Evolutionary conservation across 2,797 vertebrate species (phyloP).

Genomic region (Garrulus glandarius): DNA sequence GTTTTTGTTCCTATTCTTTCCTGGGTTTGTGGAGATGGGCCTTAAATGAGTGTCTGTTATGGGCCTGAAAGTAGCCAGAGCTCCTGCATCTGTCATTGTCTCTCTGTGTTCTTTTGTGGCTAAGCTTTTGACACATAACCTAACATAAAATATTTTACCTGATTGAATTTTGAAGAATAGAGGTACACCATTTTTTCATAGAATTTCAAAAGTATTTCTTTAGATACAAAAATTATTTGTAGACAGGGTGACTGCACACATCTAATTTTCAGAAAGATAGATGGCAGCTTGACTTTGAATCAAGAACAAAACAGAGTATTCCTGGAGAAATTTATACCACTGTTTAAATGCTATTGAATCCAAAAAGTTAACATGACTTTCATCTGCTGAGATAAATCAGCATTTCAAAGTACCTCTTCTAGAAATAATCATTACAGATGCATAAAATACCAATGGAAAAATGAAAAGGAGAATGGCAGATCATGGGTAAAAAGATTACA

Average conservation of each 20-base stretch:
- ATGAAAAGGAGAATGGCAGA: not conserved
- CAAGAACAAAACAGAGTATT: not conserved
- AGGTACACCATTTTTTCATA: not conserved
- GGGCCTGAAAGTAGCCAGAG: not conserved
- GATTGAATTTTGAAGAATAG: not conserved
- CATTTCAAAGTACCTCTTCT: not conserved
- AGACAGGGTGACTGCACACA: not conserved
- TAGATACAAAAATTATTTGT: not conserved
- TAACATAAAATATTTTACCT: not conserved
- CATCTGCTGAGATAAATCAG: not conserved
- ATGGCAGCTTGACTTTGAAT: not conserved
- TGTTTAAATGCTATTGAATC: not conserved
- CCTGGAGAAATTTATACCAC: not conserved
- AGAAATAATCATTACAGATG: not conserved
- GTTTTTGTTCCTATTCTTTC: not conserved
- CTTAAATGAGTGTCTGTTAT: not conserved
- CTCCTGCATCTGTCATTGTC: not conserved
- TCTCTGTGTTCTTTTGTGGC: not conserved
- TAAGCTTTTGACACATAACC: not conserved
- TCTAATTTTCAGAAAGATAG: not conserved
- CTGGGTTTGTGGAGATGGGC: not conserved
- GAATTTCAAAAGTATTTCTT: not conserved
- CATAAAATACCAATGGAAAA: not conserved
- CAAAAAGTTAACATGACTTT: not conserved
- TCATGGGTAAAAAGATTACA: not conserved